These are phyloP conservation scores for Phalanger gymnotis DNA, from an alignment of 2,797 vertebrate species.

Conservation along the genomic window DNA sequence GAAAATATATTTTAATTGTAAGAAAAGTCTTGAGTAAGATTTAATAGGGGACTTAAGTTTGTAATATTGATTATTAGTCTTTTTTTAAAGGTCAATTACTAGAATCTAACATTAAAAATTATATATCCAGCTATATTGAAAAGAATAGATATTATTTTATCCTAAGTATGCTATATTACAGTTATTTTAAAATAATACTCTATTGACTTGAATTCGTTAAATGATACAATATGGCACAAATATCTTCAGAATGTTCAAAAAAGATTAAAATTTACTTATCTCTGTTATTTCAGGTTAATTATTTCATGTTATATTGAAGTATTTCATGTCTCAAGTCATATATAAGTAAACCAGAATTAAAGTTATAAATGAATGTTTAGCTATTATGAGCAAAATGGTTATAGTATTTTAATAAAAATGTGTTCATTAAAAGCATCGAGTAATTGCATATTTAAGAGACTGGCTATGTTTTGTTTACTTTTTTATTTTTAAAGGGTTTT, in stretches of 20 bases:
- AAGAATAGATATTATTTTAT: not conserved
- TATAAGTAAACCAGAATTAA: not conserved
- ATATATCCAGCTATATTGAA: no score
- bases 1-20: not conserved
- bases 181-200: no score
- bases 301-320: not conserved
- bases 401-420: not conserved
- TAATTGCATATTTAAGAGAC: not conserved
- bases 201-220: not conserved
- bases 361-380: not conserved
- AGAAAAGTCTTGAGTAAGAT: not conserved
- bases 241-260: not conserved
- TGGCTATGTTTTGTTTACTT: not conserved
- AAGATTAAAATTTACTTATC: not conserved
- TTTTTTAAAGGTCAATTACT: not conserved
- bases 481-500: not conserved
- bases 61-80: not conserved
- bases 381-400: not conserved
- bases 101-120: no score
- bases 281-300: not conserved
- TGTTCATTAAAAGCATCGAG: not conserved
- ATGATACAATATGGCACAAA: not conserved
- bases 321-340: not conserved
- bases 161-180: not conserved
- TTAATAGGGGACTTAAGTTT: not conserved